These are phyloP conservation scores for Neomorphus geoffroyi DNA, from an alignment of 2,797 vertebrate genomes.

Conservation along the genomic window DNA sequence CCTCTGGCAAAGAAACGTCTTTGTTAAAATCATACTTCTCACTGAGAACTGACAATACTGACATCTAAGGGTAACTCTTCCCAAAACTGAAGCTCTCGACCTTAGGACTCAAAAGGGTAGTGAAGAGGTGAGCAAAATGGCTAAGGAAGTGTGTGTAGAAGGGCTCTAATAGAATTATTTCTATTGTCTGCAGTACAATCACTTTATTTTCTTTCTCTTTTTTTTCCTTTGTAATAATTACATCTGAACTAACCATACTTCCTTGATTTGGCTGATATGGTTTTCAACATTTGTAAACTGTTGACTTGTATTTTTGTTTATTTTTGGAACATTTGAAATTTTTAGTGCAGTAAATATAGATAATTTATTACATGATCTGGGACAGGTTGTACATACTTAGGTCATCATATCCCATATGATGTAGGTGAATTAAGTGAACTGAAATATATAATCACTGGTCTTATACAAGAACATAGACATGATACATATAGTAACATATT, in stretches of 20 bases:
- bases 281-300: background rate
- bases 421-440: background rate
- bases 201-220: background rate
- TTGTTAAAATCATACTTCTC: background rate
- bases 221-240: background rate
- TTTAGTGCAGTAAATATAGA: background rate
- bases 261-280: background rate
- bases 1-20: background rate
- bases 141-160: background rate
- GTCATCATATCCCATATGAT: background rate
- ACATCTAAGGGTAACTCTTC: background rate
- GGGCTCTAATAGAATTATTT: background rate
- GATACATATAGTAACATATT: background rate
- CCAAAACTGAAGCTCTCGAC: background rate
- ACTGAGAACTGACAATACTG: background rate
- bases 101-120: background rate
- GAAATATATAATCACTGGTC: background rate
- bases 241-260: background rate
- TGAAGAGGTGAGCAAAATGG: background rate
- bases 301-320: background rate
- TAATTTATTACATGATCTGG: background rate
- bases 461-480: rapidly evolving
- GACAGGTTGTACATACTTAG: background rate
- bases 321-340: background rate
- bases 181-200: background rate